Evolutionary conservation across 2,888 invertebrate species (phyloP), one percentile per base, ranked within the genome.

Genomic region (Blera fallax): DNA sequence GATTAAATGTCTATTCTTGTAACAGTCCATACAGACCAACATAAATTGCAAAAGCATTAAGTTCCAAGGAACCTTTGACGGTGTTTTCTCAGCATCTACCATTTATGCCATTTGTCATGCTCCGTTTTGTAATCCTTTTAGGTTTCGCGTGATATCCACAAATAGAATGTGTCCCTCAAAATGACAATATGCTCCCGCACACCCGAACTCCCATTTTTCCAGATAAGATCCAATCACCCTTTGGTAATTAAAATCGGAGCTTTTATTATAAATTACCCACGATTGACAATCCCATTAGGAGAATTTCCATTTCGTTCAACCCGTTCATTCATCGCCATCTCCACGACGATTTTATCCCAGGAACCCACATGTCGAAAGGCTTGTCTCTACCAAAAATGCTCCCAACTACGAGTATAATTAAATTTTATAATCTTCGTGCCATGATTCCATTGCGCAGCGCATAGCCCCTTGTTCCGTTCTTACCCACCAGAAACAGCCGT

Each of bases 391-490:
- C 27, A 43, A 16, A 40, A 43, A 79, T 16, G 21, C 62, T 67
- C 60, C 56, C 16, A 76, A 81, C 81, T 67, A n/a, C n/a, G n/a
- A n/a, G n/a, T n/a, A 50, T 81, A 85, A 85, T 85, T 81, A 81
- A 85, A 85, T 85, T 85, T 85, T 85, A 85, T 85, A 81, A 81
- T 85, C 81, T 85, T 85, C 85, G 85, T 85, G 81, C 8, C 80
- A 74, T 52, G 58, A 80, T 65, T 76, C 76, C 48, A 70, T 84
- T 70, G 56, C 64, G 24, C 32, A 27, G 56, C 64, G 24, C 32
- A 27, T 52, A 80, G 65, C 80, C 84, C 84, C 56, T 62, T 27
- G 45, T 34, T 48, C 6, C 37, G 21, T 14, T 8, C 2, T n/a
- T n/a, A n/a, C n/a, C n/a, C n/a, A n/a, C n/a, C 27, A 4, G 48